Evolutionary conservation across 2,888 invertebrate genomes (phyloP).

Genomic region (Drosophila phalerata): DNA sequence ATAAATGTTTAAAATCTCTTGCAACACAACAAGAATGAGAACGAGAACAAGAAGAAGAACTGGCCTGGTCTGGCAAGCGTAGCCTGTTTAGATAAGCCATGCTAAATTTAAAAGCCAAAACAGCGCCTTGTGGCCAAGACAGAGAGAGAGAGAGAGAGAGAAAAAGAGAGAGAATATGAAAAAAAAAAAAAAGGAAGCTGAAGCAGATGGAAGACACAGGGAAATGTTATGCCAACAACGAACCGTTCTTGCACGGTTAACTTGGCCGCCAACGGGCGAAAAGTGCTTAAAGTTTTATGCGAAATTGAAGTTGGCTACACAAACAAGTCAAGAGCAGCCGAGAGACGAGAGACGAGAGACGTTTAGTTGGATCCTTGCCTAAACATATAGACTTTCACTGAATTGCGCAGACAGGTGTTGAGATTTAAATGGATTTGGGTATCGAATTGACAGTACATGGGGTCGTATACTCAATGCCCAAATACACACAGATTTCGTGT

Average conservation of each 20-base stretch:
- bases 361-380: conserved; percentile 28
- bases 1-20: conserved; percentile 76
- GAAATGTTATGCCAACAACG: not conserved
- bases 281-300: conserved; percentile 75
- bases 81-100: conserved; percentile 58
- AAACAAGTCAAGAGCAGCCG: conserved; percentile 42
- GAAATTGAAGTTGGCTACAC: conserved; percentile 63
- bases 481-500: conserved; percentile 7
- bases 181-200: not conserved
- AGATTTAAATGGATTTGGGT: conserved; percentile 49
- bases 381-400: conserved; percentile 15
- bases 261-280: conserved; percentile 58
- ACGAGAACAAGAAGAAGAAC: not conserved
- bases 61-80: conserved; percentile 25
- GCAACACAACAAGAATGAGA: conserved; percentile 37
- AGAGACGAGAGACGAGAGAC: no score
- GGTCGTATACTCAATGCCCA: conserved; percentile 30
- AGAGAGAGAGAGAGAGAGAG: not conserved
- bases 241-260: conserved; percentile 37
- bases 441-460: conserved; percentile 27
- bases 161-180: not conserved
- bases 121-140: conserved; percentile 32
- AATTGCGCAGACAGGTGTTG: conserved; percentile 43
- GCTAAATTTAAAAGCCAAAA: conserved; percentile 68
- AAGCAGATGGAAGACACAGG: not conserved